Evolutionary conservation across 2,888 invertebrate genomes (phyloP).

Genomic region (Nomada goodeniana): DNA sequence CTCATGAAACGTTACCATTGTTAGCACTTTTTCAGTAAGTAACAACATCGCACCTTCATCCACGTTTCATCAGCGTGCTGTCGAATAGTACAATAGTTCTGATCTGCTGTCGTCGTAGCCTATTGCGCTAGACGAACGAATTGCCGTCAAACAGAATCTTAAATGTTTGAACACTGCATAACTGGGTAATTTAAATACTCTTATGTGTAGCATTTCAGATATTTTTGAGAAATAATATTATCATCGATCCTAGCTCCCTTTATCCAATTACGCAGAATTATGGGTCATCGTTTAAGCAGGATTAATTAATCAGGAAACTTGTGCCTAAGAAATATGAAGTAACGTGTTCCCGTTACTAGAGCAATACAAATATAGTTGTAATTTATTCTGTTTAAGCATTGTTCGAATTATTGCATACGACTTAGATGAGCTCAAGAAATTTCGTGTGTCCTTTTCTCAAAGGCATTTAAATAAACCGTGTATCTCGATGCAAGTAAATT

Average conservation of each 20-base stretch:
- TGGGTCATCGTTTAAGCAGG: constrained; percentile 33
- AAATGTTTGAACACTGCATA: not conserved
- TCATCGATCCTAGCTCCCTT: no score
- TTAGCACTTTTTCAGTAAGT: not conserved
- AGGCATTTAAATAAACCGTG: constrained; percentile 9
- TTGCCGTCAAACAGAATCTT: not conserved
- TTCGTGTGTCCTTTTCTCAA: not conserved
- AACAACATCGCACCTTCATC: not conserved
- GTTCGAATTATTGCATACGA: constrained; percentile 32
- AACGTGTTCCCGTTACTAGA: constrained; percentile 44
- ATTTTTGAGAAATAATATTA: not conserved
- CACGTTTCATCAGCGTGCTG: no score
- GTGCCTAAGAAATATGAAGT: constrained; percentile 60
- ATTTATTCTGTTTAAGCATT: constrained; percentile 47
- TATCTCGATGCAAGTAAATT: not conserved
- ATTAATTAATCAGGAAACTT: constrained; percentile 45
- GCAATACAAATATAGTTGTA: constrained; percentile 62
- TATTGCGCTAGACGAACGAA: not conserved
- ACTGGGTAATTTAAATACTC: not conserved
- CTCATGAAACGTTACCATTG: not conserved
- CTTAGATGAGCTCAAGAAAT: constrained; percentile 1
- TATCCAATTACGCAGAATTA: not conserved
- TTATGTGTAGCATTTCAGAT: not conserved
- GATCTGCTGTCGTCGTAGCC: no score
- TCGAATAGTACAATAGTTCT: no score